Evolutionary conservation across 2,888 invertebrate species (phyloP).

Genomic region (Hydraecia micacea): DNA sequence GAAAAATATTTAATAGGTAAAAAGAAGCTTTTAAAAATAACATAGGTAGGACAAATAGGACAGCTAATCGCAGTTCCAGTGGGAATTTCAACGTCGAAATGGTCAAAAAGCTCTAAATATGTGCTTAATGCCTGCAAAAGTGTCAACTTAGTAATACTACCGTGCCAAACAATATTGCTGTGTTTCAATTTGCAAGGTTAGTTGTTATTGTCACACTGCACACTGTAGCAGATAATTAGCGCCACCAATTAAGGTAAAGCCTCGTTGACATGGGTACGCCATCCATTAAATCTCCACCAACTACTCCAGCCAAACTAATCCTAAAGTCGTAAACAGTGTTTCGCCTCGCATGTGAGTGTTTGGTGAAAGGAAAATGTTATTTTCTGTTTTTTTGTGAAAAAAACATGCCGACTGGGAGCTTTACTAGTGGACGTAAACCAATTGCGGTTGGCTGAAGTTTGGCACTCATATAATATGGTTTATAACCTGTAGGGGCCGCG

Average conservation of each 20-base stretch:
- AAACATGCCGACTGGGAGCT: no score
- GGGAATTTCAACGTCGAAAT: no score
- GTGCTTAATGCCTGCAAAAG: no score
- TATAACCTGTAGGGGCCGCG: no score
- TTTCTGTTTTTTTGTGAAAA: not conserved
- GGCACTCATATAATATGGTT: not conserved
- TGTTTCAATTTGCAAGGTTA: conserved; percentile 1
- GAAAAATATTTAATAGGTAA: no score
- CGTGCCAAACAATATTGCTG: no score
- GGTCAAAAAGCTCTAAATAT: no score
- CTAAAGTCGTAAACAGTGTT: conserved; percentile 4
- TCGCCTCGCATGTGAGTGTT: not conserved
- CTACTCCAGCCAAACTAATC: not conserved
- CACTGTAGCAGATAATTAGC: not conserved
- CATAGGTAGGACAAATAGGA: no score
- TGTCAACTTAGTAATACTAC: no score
- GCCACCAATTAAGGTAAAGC: conserved; percentile 7
- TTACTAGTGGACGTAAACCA: not conserved
- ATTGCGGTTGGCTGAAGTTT: not conserved
- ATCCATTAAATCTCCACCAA: no score
- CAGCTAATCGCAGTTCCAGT: no score
- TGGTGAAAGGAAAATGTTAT: not conserved
- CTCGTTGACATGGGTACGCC: not conserved
- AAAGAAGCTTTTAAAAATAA: no score
- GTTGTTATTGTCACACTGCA: not conserved